Conservation (phyloP, 2,797 vertebrate species). For the Sebastes nivosus region DNA sequence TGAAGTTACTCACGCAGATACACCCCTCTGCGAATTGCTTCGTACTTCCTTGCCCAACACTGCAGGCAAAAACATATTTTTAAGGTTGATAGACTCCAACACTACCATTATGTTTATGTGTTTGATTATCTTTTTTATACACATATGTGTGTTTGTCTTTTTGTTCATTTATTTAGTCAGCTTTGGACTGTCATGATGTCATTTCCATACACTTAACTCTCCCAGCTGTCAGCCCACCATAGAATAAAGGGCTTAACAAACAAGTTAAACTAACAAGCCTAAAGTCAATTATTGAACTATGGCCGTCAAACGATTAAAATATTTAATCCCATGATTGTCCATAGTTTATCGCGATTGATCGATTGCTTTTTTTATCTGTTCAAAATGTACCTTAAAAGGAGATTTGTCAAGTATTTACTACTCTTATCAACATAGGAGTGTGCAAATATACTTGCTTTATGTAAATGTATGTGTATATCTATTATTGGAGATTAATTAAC, state of each 20-base stretch:
- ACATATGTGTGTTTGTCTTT: background rate
- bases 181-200: background rate
- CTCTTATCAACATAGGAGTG: too few species aligned
- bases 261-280: background rate
- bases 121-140: background rate
- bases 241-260: background rate
- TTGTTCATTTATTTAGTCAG: background rate
- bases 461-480: too few species aligned
- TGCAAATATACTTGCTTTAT: too few species aligned
- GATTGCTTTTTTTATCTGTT: too few species aligned
- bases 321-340: too few species aligned
- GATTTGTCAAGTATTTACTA: too few species aligned
- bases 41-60: background rate
- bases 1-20: constrained; percentile 1
- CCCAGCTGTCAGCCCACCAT: background rate
- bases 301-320: too few species aligned
- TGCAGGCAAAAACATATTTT: background rate
- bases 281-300: background rate
- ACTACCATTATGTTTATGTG: background rate
- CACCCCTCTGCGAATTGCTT: background rate
- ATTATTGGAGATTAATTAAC: too few species aligned
- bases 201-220: background rate
- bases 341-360: too few species aligned
- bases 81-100: background rate
- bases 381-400: too few species aligned